phyloP scores from a whole-genome alignment of 2,113 vertebrate species.

The Anser brachyrhynchus region DNA sequence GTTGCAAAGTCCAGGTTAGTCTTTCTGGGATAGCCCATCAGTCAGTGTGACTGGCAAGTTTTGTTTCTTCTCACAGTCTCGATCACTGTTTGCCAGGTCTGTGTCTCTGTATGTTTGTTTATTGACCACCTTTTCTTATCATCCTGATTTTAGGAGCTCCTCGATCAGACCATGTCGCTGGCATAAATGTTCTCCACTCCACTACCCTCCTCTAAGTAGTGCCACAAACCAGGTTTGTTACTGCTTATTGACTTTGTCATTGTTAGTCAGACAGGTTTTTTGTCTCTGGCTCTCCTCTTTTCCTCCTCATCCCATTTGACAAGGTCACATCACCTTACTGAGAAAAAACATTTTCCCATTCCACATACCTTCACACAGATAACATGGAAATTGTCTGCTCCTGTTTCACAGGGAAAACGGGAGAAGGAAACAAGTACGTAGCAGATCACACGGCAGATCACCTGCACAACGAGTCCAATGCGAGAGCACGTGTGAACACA shows the following conservation, averaged over 20 bases:
- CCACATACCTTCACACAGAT: background rate
- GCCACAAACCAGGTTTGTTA: background rate
- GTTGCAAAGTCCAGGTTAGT: background rate
- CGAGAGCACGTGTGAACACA: background rate
- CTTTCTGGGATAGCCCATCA: background rate
- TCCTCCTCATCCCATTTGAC: background rate
- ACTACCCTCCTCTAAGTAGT: background rate
- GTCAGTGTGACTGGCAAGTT: background rate
- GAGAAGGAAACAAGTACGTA: background rate
- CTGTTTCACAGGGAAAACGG: background rate
- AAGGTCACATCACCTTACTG: background rate
- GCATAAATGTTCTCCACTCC: background rate
- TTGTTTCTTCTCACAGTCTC: background rate
- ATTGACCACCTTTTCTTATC: background rate
- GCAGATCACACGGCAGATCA: rapidly evolving
- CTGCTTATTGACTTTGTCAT: background rate
- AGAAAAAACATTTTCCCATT: background rate
- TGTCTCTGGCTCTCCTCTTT: background rate
- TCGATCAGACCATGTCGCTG: background rate
- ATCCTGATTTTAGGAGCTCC: background rate
- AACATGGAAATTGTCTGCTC: background rate
- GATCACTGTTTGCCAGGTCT: background rate
- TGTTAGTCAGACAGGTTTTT: background rate
- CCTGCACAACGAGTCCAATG: background rate
- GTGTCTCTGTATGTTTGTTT: background rate